Percentiles rank a stretch among this genome's conserved stretches.
Conservation (phyloP, 1,140 invertebrate genomes). For the Lordiphosa mommai region DNA sequence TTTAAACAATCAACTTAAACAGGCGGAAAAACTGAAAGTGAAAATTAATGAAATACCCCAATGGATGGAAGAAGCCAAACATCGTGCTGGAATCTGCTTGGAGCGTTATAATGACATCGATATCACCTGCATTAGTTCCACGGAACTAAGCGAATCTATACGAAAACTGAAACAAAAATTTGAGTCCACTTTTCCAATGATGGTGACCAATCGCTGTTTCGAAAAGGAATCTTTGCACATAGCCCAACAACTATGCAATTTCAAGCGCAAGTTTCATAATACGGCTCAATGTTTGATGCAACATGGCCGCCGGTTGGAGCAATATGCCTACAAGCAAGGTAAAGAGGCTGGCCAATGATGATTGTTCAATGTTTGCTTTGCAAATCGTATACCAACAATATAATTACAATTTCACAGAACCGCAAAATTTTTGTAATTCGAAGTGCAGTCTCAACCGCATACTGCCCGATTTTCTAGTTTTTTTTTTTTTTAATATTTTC, state of each 20-base stretch:
- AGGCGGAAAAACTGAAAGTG: not conserved
- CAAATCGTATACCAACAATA: slow-evolving; percentile 18
- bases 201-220: not conserved
- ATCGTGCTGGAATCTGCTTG: slow-evolving; percentile 3
- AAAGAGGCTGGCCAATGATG: not conserved
- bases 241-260: not conserved
- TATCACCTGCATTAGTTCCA: not conserved
- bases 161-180: not conserved
- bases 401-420: slow-evolving; percentile 37
- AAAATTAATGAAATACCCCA: not conserved
- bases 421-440: slow-evolving; percentile 40
- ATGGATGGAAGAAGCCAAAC: slow-evolving; percentile 3
- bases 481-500: no score
- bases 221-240: not conserved
- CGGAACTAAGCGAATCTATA: not conserved
- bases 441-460: slow-evolving; percentile 39
- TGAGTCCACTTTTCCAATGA: not conserved
- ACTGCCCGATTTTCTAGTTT: no score
- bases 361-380: not conserved
- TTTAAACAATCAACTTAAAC: not conserved
- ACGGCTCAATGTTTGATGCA: not conserved
- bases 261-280: not conserved
- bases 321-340: not conserved
- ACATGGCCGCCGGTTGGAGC: not conserved
- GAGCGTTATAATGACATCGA: slow-evolving; percentile 16